These are phyloP conservation scores for Caenorhabditis panamensis DNA, from an alignment of 2,888 invertebrate genomes.

Conservation along the genomic window DNA sequence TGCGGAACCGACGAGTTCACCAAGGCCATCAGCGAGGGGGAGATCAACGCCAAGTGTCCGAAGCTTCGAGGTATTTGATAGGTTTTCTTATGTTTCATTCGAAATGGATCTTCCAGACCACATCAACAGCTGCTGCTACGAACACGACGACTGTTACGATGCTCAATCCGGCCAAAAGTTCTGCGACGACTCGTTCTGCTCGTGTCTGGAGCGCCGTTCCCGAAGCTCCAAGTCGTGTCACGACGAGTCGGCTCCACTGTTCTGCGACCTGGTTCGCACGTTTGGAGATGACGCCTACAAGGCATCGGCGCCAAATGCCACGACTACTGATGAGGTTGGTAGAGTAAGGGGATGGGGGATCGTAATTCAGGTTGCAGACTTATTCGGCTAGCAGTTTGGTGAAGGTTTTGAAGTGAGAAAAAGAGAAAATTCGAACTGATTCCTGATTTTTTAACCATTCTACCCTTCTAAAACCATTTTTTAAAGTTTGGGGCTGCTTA, in stretches of 20 bases:
- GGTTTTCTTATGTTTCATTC: background rate
- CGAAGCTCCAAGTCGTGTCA: slow-evolving; percentile 61
- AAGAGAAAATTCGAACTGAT: background rate
- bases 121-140: slow-evolving; percentile 50
- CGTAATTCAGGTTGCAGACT: too few relatives aligned
- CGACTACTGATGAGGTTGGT: slow-evolving; percentile 55
- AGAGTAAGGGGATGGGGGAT: too few relatives aligned
- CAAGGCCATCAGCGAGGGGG: slow-evolving; percentile 61
- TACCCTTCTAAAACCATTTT: too few relatives aligned
- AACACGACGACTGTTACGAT: slow-evolving; percentile 52
- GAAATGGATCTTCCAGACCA: slow-evolving; percentile 17
- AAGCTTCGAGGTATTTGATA: slow-evolving; percentile 38
- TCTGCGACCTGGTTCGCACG: slow-evolving; percentile 63
- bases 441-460: too few relatives aligned
- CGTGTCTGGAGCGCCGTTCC: slow-evolving; percentile 63
- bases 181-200: slow-evolving; percentile 72
- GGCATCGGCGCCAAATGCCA: slow-evolving; percentile 54
- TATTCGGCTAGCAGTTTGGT: background rate
- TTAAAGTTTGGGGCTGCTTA: too few relatives aligned
- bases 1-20: slow-evolving; percentile 67
- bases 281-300: slow-evolving; percentile 65
- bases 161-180: slow-evolving; percentile 61
- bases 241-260: slow-evolving; percentile 64
- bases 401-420: background rate
- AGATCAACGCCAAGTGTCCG: slow-evolving; percentile 62